Evolutionary conservation across 53 echinoderm and acorn worm species (phyloP).

Genomic region (Astropecten irregularis): DNA sequence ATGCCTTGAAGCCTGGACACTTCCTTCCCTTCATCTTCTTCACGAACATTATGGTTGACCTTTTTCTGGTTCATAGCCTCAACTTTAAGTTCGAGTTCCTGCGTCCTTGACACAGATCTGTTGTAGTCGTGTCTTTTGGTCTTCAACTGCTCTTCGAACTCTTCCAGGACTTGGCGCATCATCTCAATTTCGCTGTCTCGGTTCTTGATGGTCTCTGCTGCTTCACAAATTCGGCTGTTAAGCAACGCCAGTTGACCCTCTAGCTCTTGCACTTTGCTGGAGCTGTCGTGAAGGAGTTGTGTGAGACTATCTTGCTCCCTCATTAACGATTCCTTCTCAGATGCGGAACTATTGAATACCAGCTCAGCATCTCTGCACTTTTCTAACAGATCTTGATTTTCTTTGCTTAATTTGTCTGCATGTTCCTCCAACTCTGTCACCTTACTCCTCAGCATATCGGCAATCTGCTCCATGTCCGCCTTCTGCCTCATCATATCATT

Average conservation of each 20-base stretch:
- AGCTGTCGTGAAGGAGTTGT: slow-evolving; percentile 2
- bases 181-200: slow-evolving; percentile 29
- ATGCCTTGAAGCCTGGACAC: slow-evolving; percentile 1
- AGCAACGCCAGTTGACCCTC: neutral
- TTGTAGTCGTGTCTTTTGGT: slow-evolving; percentile 5
- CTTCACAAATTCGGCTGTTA: neutral
- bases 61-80: neutral
- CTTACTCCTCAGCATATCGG: neutral
- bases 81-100: slow-evolving; percentile 11
- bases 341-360: no score
- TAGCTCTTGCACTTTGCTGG: slow-evolving; percentile 28
- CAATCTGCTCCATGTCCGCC: neutral
- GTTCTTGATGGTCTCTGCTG: slow-evolving; percentile 5
- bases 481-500: slow-evolving; percentile 11
- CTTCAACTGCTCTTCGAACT: slow-evolving; percentile 7
- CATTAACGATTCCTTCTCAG: slow-evolving; percentile 9
- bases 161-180: slow-evolving; percentile 28
- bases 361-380: neutral
- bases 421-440: neutral
- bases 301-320: neutral
- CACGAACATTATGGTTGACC: neutral
- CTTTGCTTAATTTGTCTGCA: neutral
- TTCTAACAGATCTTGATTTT: slow-evolving; percentile 10
- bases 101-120: neutral
- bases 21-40: slow-evolving; percentile 7